Conservation (phyloP, 2,797 vertebrate species). For the Coregonus ussuriensis region DNA sequence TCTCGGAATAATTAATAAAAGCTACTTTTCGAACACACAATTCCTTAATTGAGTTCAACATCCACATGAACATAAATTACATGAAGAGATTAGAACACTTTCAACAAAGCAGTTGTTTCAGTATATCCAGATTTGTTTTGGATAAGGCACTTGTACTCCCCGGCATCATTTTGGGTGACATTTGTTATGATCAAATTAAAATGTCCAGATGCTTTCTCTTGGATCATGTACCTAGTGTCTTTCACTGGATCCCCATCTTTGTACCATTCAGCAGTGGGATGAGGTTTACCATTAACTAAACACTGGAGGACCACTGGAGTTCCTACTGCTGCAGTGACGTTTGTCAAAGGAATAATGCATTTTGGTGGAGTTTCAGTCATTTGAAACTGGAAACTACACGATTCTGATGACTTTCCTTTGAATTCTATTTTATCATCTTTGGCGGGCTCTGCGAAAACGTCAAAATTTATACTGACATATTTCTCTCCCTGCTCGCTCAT, state of each 20-base stretch:
- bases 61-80: background rate
- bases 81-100: slow-evolving; percentile 73
- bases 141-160: slow-evolving; percentile 90
- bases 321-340: slow-evolving; percentile 81
- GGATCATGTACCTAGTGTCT: slow-evolving; percentile 82
- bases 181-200: slow-evolving; percentile 89
- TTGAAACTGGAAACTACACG: slow-evolving; percentile 91
- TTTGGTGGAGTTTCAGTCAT: slow-evolving; percentile 86
- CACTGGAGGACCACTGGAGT: slow-evolving; percentile 89
- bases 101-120: slow-evolving; percentile 83
- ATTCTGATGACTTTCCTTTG: slow-evolving; percentile 83
- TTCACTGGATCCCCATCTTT: slow-evolving; percentile 82
- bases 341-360: slow-evolving; percentile 84
- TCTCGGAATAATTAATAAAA: slow-evolving; percentile 13
- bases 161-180: slow-evolving; percentile 80
- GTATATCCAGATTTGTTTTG: slow-evolving; percentile 82
- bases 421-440: slow-evolving; percentile 85
- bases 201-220: slow-evolving; percentile 84
- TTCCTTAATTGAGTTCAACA: background rate
- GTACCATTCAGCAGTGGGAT: slow-evolving; percentile 84
- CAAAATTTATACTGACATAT: slow-evolving; percentile 81
- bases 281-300: slow-evolving; percentile 85
- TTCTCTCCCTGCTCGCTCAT: slow-evolving; percentile 79
- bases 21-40: slow-evolving; percentile 10
- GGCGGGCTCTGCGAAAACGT: slow-evolving; percentile 83